These are phyloP conservation scores for Macropus fuliginosus DNA, from an alignment of 2,797 vertebrate genomes.

Conservation along the genomic window DNA sequence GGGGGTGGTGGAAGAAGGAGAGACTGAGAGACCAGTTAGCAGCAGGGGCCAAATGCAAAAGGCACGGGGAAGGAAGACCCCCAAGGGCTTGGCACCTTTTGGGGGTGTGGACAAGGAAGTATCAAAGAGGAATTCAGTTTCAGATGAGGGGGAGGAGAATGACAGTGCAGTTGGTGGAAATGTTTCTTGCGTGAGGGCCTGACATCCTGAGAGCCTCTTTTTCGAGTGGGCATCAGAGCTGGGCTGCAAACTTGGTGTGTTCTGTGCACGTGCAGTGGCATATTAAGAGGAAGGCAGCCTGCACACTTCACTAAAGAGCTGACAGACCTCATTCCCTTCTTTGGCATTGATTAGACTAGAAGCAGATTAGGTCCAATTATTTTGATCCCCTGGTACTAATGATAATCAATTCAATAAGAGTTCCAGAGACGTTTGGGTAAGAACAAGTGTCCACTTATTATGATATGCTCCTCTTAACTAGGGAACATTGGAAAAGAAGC, in stretches of 20 bases:
- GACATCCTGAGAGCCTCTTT: not conserved
- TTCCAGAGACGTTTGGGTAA: conserved; percentile 82
- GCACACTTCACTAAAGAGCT: conserved; percentile 68
- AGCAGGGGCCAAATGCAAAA: not conserved
- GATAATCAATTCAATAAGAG: conserved; percentile 84
- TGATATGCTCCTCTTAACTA: conserved; percentile 79
- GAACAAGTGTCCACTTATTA: conserved; percentile 83
- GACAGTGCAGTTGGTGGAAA: not conserved
- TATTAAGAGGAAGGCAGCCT: not conserved
- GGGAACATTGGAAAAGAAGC: conserved; percentile 84
- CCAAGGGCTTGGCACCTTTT: not conserved
- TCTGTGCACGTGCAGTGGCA: conserved; percentile 8
- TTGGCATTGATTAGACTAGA: conserved; percentile 81
- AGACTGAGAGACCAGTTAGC: not conserved
- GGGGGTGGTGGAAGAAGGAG: not conserved
- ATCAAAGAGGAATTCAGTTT: not conserved
- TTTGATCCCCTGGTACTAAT: conserved; percentile 78
- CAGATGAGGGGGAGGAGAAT: too few relatives aligned
- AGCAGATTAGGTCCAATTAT: conserved; percentile 82
- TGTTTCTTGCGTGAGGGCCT: not conserved
- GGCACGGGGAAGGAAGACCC: not conserved
- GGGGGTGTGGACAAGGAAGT: not conserved
- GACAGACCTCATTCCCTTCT: conserved; percentile 75
- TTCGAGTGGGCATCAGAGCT: not conserved
- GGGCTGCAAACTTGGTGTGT: conserved; percentile 1